These are phyloP conservation scores for Drosophila infuscata DNA, from an alignment of 2,888 invertebrate species.

Conservation along the genomic window DNA sequence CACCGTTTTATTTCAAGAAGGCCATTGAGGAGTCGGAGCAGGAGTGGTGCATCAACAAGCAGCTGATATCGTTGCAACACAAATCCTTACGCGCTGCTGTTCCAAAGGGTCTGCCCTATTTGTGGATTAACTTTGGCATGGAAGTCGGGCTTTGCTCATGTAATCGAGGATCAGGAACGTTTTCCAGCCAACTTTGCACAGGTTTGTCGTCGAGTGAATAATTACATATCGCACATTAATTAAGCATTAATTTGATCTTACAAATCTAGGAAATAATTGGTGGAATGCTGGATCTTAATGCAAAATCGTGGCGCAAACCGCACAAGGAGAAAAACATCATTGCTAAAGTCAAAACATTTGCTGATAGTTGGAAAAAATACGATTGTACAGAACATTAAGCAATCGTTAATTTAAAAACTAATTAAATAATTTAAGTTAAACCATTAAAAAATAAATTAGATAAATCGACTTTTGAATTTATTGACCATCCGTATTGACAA, in stretches of 20 bases:
- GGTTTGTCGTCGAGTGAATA: constrained; percentile 85
- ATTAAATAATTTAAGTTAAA: background rate
- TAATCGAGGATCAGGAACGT: constrained; percentile 95
- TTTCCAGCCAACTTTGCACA: constrained; percentile 97
- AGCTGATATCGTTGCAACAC: constrained; percentile 89
- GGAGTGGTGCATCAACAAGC: constrained; percentile 98
- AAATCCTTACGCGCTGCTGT: constrained; percentile 92
- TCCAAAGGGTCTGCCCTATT: constrained; percentile 97
- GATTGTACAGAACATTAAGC: constrained; percentile 85
- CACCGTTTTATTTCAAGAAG: constrained; percentile 99
- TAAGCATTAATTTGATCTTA: background rate
- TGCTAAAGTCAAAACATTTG: constrained; percentile 88
- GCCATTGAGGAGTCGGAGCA: constrained; percentile 97
- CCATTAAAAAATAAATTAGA: background rate
- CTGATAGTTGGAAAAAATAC: constrained; percentile 89
- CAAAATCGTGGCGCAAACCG: constrained; percentile 93
- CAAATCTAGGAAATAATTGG: constrained; percentile 93
- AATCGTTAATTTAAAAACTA: background rate
- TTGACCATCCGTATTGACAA: background rate
- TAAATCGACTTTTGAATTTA: background rate
- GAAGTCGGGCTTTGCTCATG: constrained; percentile 97
- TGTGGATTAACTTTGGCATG: constrained; percentile 96
- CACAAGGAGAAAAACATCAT: constrained; percentile 86
- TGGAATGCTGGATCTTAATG: constrained; percentile 96
- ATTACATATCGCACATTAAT: background rate